Percentiles rank a stretch among this genome's conserved stretches.
Evolutionary conservation across 2,888 invertebrate genomes (phyloP).

Genomic region (Drosophila anomelani): DNA sequence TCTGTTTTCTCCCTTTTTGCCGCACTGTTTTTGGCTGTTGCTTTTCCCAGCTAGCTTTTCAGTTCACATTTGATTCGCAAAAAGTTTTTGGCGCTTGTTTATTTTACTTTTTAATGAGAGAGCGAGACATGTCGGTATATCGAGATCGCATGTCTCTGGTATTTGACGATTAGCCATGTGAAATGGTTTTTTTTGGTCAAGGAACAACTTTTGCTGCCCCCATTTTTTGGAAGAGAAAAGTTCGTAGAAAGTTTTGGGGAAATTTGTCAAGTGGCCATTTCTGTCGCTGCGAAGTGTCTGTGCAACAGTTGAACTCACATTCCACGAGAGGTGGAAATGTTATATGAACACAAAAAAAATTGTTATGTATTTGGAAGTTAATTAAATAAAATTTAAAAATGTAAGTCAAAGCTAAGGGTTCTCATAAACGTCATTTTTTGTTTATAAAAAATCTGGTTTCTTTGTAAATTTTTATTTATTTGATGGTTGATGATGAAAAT

Average conservation of each 20-base stretch:
- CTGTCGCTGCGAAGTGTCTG: conserved; percentile 42
- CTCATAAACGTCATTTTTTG: background rate
- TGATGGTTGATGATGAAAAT: too few relatives aligned
- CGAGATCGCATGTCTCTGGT: conserved; percentile 47
- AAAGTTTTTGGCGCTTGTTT: conserved; percentile 61
- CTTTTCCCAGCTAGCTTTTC: conserved; percentile 19
- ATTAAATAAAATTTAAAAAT: background rate
- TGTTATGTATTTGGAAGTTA: background rate
- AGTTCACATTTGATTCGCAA: conserved; percentile 41
- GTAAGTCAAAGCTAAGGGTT: too few relatives aligned
- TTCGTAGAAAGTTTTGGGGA: conserved; percentile 31
- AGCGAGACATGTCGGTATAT: conserved; percentile 57
- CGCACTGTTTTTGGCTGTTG: conserved; percentile 41
- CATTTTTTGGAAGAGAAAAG: conserved; percentile 23
- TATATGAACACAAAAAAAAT: background rate
- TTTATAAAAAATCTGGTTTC: background rate
- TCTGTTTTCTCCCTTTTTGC: conserved; percentile 20
- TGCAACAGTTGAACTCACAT: conserved; percentile 48
- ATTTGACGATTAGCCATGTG: conserved; percentile 74
- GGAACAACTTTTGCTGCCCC: conserved; percentile 49
- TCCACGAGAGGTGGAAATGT: conserved; percentile 20
- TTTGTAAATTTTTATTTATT: background rate
- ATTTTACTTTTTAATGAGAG: conserved; percentile 79
- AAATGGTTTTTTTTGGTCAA: conserved; percentile 60
- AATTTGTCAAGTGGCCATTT: conserved; percentile 67